These are phyloP conservation scores for Boloria selene DNA, from an alignment of 2,888 invertebrate genomes.

Conservation along the genomic window DNA sequence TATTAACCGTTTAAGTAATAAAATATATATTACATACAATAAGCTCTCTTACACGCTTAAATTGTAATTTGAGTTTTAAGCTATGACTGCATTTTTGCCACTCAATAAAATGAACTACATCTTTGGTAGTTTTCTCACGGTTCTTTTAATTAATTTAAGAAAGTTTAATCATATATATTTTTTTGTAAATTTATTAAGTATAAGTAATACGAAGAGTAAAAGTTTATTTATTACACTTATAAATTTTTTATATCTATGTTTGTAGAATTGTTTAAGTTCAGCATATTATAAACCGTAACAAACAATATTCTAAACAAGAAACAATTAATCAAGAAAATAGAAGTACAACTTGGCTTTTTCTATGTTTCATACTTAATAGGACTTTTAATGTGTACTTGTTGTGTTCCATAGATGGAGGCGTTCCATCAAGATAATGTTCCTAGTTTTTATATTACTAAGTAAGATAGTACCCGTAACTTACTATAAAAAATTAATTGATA, in stretches of 20 bases:
- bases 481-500: conserved; percentile 13
- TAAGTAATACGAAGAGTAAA: too few species aligned
- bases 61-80: background rate
- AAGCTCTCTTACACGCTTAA: background rate
- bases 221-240: too few species aligned
- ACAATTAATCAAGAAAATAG: background rate
- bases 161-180: too few species aligned
- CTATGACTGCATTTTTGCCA: too few species aligned
- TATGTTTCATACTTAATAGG: conserved; percentile 22
- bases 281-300: background rate
- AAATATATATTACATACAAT: background rate
- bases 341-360: conserved; percentile 18
- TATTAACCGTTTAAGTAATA: background rate
- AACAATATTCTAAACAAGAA: background rate
- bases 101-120: too few species aligned
- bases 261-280: too few species aligned
- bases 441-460: conserved; percentile 34
- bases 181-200: too few species aligned
- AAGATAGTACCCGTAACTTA: background rate
- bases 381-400: conserved; percentile 33
- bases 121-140: too few species aligned
- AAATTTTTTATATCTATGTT: too few species aligned
- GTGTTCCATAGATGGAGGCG: conserved; percentile 33
- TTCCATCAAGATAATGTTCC: conserved; percentile 38
- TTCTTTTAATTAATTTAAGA: too few species aligned